These are phyloP conservation scores for Genyomyrus donnyi DNA, from an alignment of 2,113 vertebrate genomes.

Conservation along the genomic window DNA sequence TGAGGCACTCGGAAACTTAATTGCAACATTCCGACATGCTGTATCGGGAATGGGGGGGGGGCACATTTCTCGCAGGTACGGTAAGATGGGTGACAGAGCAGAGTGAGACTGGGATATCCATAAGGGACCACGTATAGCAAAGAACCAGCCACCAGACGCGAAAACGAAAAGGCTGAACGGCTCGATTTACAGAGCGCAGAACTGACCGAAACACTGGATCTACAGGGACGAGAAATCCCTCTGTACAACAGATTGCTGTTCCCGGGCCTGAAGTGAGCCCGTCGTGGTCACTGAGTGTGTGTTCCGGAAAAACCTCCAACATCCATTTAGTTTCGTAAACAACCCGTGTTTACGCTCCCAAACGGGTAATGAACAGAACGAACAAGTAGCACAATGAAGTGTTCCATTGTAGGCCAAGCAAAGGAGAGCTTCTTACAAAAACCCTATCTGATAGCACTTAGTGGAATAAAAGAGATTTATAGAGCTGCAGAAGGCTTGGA, in stretches of 20 bases:
- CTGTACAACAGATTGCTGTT: slow-evolving; percentile 31
- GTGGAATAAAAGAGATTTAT: slow-evolving; percentile 45
- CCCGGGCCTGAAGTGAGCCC: slow-evolving; percentile 6
- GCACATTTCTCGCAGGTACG: slow-evolving; percentile 25
- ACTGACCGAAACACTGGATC: slow-evolving; percentile 27
- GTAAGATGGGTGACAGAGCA: neutral
- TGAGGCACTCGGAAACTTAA: neutral
- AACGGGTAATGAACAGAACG: slow-evolving; percentile 26
- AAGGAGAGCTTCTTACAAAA: slow-evolving; percentile 13
- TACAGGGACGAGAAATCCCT: neutral
- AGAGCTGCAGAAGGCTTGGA: slow-evolving; percentile 19
- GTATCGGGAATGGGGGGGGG: slow-evolving; percentile 70
- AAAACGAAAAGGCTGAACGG: slow-evolving; percentile 18
- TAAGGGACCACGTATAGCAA: neutral
- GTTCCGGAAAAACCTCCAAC: slow-evolving; percentile 30
- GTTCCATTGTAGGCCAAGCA: slow-evolving; percentile 23
- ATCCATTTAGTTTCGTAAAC: slow-evolving; percentile 35
- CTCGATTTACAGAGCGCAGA: slow-evolving; percentile 37
- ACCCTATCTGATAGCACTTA: slow-evolving; percentile 37
- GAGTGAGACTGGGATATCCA: neutral
- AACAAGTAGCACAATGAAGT: slow-evolving; percentile 29
- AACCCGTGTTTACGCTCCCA: slow-evolving; percentile 26
- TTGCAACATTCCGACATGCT: neutral
- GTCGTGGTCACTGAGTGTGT: slow-evolving; percentile 27
- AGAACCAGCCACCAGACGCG: neutral